A percentile compares a stretch with the other conserved stretches of the same genome.
Conservation (phyloP, 2,888 invertebrate genomes). For the Tupiocoris notatus region DNA sequence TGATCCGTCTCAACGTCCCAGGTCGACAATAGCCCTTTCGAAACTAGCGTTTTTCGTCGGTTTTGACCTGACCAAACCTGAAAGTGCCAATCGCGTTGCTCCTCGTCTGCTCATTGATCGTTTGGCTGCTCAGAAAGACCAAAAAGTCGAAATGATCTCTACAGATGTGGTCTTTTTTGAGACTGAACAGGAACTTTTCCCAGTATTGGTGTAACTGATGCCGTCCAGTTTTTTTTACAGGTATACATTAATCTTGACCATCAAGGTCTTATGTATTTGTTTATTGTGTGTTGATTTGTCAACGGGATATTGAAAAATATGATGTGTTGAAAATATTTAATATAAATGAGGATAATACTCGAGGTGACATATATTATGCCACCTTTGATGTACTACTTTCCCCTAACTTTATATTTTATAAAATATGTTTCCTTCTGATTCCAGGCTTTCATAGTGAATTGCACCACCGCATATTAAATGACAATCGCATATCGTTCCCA, state of each 20-base stretch:
- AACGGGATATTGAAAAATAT: too few relatives aligned
- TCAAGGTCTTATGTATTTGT: not conserved
- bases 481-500: too few relatives aligned
- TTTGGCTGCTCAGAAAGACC: slow-evolving; percentile 16
- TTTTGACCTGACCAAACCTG: slow-evolving; percentile 6
- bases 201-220: slow-evolving; percentile 10
- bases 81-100: slow-evolving; percentile 8
- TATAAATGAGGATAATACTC: too few relatives aligned
- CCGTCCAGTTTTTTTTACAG: not conserved
- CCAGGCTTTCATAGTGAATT: too few relatives aligned
- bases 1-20: slow-evolving; percentile 15
- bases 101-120: slow-evolving; percentile 20
- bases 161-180: slow-evolving; percentile 31
- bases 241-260: not conserved
- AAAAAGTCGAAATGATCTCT: slow-evolving; percentile 27
- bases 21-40: slow-evolving; percentile 11
- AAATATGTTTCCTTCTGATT: too few relatives aligned
- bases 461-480: too few relatives aligned
- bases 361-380: too few relatives aligned
- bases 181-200: slow-evolving; percentile 31
- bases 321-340: too few relatives aligned
- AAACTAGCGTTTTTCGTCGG: slow-evolving; percentile 24
- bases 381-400: too few relatives aligned
- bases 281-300: not conserved
- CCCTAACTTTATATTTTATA: too few relatives aligned